Conservation (phyloP, 2,888 invertebrate genomes). For the Coleophora flavipennella region DNA sequence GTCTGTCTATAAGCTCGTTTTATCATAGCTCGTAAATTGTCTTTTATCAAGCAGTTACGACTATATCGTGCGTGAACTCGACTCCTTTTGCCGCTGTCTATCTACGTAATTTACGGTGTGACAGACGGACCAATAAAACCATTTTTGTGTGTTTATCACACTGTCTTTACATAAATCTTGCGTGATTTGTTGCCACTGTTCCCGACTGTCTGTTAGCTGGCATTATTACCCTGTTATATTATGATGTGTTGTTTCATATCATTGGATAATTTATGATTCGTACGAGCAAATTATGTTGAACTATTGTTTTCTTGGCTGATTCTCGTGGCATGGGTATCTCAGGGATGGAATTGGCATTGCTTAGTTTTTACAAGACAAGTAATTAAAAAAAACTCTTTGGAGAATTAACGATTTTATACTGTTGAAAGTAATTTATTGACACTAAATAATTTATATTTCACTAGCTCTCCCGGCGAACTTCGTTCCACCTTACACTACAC, state of each 20-base stretch:
- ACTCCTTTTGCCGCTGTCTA: constrained; percentile 2
- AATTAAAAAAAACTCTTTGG: too few species aligned
- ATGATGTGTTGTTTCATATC: background rate
- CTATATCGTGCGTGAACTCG: background rate
- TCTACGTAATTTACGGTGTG: constrained; percentile 1
- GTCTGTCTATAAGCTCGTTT: background rate
- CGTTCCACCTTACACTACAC: too few species aligned
- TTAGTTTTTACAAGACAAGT: too few species aligned
- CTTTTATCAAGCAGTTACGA: background rate
- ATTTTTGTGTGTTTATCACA: constrained; percentile 4
- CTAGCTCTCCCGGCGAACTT: too few species aligned
- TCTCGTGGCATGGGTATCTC: too few species aligned
- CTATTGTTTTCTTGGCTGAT: too few species aligned
- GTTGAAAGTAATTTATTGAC: too few species aligned
- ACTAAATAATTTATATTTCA: too few species aligned
- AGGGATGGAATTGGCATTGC: too few species aligned
- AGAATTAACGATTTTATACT: too few species aligned
- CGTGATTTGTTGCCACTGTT: background rate
- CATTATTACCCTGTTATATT: background rate
- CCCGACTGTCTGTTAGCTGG: background rate
- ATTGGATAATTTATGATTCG: background rate
- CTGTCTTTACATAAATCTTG: background rate
- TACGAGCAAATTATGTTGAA: too few species aligned
- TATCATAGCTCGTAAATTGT: background rate
- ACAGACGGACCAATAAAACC: constrained; percentile 6